These are phyloP conservation scores for Schizopygopsis malacanthus DNA, from an alignment of 2,797 vertebrate genomes.

Conservation along the genomic window DNA sequence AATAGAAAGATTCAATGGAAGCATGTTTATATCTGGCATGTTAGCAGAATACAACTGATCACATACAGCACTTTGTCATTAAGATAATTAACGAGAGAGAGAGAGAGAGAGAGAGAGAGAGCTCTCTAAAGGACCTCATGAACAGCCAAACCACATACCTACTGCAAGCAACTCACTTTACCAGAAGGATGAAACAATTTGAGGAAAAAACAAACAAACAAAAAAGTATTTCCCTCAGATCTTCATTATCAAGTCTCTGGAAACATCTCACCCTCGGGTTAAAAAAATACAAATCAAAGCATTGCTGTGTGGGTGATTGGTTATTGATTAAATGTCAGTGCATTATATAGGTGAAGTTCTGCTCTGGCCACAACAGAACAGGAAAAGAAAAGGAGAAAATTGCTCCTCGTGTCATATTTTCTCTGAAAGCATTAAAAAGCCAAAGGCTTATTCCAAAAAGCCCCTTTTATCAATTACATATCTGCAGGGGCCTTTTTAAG, in stretches of 20 bases:
- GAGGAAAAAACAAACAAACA: neutral
- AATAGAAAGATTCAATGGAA: neutral
- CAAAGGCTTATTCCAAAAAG: neutral
- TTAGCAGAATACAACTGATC: neutral
- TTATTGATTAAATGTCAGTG: constrained; percentile 71
- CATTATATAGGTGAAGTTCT: constrained; percentile 55
- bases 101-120: neutral
- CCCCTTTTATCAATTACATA: neutral
- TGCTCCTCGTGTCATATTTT: neutral
- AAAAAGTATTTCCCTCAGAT: constrained; percentile 24
- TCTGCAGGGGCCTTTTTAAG: neutral
- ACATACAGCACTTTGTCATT: neutral
- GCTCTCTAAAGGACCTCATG: neutral
- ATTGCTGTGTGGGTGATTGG: constrained; percentile 68
- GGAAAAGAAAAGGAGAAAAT: neutral
- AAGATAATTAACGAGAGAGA: neutral
- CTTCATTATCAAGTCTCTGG: constrained; percentile 54
- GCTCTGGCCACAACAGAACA: constrained; percentile 30
- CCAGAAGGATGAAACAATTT: neutral
- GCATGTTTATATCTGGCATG: neutral
- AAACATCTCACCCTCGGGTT: constrained; percentile 65
- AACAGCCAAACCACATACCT: neutral
- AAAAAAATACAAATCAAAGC: constrained; percentile 59
- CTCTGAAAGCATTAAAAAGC: constrained; percentile 7
- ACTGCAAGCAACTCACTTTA: neutral